Evolutionary conservation across 2,888 invertebrate species (phyloP).

Genomic region (Eupithecia inturbata): DNA sequence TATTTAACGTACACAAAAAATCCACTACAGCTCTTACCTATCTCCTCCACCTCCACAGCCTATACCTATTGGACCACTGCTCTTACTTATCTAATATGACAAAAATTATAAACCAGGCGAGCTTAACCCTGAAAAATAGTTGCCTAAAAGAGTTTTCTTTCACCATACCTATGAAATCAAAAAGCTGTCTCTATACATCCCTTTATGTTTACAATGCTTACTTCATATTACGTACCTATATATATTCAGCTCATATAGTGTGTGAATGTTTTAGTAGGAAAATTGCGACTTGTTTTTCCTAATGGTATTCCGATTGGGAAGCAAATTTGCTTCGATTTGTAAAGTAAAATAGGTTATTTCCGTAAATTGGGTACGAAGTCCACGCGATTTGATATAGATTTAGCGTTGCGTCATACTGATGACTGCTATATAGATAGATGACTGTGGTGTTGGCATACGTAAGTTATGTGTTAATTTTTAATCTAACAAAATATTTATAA

Average conservation of each 20-base stretch:
- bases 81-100: too few relatives aligned
- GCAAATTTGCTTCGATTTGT: conserved; percentile 38
- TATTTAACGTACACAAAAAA: too few relatives aligned
- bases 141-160: too few relatives aligned
- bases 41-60: too few relatives aligned
- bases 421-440: conserved; percentile 36
- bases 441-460: neutral
- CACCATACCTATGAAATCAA: neutral
- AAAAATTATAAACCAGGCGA: too few relatives aligned
- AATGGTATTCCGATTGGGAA: conserved; percentile 59
- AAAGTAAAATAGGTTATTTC: conserved; percentile 43
- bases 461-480: neutral
- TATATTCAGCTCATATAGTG: neutral
- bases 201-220: neutral
- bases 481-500: neutral
- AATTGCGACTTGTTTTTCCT: conserved; percentile 66
- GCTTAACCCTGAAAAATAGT: too few relatives aligned
- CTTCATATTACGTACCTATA: neutral
- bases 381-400: conserved; percentile 38
- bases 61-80: too few relatives aligned
- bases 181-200: neutral
- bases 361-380: conserved; percentile 42
- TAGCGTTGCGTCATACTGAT: conserved; percentile 38
- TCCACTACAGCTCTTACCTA: too few relatives aligned
- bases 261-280: conserved; percentile 32